phyloP scores from a whole-genome alignment of 1,140 invertebrate species.

The Yoshiicerus persimilis region DNA sequence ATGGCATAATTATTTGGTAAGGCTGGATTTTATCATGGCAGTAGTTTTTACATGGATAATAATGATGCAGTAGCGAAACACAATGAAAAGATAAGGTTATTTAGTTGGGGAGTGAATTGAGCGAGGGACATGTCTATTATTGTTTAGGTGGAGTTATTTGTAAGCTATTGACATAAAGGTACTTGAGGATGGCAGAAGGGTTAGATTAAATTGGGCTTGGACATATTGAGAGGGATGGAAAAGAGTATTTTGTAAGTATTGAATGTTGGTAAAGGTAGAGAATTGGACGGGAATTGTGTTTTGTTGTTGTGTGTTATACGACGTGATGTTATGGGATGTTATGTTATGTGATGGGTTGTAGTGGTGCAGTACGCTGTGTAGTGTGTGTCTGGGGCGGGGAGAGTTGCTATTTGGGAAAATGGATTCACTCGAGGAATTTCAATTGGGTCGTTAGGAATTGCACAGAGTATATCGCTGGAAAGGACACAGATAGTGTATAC shows the following conservation, averaged over 20 bases:
- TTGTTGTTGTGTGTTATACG: conserved; percentile 10
- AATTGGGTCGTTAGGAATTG: conserved; percentile 28
- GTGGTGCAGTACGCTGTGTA: neutral
- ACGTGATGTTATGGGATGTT: conserved; percentile 16
- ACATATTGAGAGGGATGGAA: neutral
- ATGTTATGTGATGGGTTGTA: neutral
- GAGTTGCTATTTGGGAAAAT: conserved; percentile 34
- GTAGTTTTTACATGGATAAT: neutral
- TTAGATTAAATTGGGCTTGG: neutral
- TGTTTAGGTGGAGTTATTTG: neutral
- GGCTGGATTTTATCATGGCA: neutral
- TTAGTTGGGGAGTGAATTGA: neutral
- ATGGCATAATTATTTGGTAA: too few species aligned
- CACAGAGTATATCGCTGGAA: neutral
- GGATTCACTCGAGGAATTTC: conserved; percentile 31
- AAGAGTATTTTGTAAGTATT: neutral
- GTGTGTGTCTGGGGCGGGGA: conserved; percentile 20
- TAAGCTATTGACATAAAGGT: neutral
- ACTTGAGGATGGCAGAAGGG: neutral
- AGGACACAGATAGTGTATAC: neutral
- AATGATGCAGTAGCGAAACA: neutral
- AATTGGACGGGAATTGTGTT: neutral
- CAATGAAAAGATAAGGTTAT: neutral
- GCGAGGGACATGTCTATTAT: neutral
- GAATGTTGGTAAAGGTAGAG: neutral